Conservation (phyloP, 2,113 vertebrate species). For the Trematocara stigmaticum region DNA sequence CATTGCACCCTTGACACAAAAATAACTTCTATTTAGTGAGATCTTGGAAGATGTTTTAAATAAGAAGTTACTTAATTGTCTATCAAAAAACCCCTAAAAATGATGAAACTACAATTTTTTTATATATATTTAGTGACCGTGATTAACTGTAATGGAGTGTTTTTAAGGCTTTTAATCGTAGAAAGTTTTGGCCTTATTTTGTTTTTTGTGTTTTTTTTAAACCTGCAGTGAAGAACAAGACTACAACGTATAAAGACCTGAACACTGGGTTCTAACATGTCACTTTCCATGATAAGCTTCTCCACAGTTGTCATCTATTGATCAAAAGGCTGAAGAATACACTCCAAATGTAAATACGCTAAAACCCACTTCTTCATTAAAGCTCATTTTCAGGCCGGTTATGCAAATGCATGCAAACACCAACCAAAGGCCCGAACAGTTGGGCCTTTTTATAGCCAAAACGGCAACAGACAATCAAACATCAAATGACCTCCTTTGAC, state of each 20-base stretch:
- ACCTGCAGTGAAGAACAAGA: not conserved
- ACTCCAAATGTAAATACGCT: conserved; percentile 12
- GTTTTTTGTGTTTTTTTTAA: fast-evolving
- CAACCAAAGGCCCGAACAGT: conserved; percentile 20
- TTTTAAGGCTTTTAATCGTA: not conserved
- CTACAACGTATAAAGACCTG: not conserved
- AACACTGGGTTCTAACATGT: not conserved
- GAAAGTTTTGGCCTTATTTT: not conserved
- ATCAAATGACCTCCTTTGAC: conserved; percentile 46
- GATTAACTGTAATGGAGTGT: not conserved
- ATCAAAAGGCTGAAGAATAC: conserved; percentile 27
- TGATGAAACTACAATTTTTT: not conserved
- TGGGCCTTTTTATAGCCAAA: conserved; percentile 32
- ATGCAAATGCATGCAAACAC: conserved; percentile 57
- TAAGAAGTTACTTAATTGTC: not conserved
- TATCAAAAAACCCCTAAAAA: fast-evolving
- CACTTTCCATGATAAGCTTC: not conserved
- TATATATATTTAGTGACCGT: fast-evolving
- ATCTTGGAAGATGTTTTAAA: not conserved
- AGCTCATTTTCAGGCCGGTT: conserved; percentile 13
- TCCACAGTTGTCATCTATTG: conserved; percentile 2
- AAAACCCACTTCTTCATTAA: conserved; percentile 31
- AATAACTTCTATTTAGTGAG: not conserved
- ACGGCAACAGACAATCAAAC: conserved; percentile 53
- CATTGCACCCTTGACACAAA: not conserved